These are phyloP conservation scores for Mormyrus lacerda DNA, from an alignment of 2,113 vertebrate genomes.

Conservation along the genomic window DNA sequence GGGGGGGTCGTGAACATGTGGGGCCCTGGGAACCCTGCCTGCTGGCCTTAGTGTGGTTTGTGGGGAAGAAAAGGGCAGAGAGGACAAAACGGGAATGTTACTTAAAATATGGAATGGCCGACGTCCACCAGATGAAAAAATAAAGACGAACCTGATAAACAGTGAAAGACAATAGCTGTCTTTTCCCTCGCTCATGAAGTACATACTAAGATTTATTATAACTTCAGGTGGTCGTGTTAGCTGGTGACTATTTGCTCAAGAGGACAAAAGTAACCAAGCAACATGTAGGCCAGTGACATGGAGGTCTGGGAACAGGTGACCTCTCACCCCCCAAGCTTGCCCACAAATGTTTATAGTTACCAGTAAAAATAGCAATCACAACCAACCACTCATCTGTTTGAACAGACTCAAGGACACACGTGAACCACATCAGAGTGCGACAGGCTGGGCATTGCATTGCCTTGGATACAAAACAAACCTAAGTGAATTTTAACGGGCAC, in stretches of 20 bases:
- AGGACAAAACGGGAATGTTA: conserved; percentile 16
- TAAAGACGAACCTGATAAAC: background rate
- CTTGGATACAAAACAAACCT: conserved; percentile 13
- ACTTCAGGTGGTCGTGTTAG: background rate
- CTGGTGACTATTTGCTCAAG: conserved; percentile 8
- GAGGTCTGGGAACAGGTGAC: conserved; percentile 10
- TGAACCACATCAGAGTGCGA: conserved; percentile 6
- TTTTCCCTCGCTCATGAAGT: background rate
- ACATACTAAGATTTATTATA: conserved; percentile 7
- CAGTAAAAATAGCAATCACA: conserved; percentile 11
- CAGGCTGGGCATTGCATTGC: background rate
- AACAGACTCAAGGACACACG: background rate
- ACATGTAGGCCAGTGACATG: background rate
- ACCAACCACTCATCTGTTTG: background rate
- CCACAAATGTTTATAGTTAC: conserved; percentile 4
- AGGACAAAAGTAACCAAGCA: conserved; percentile 17
- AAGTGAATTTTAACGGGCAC: conserved; percentile 10
- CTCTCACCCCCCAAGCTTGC: background rate
- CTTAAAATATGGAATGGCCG: conserved; percentile 10
- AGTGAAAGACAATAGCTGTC: background rate
- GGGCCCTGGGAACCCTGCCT: background rate
- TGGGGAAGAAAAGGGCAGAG: conserved; percentile 2
- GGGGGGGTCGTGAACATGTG: background rate
- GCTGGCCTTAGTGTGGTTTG: background rate
- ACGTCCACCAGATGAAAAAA: background rate